Conservation (phyloP, 2,888 invertebrate genomes). For the Colletes collaris region DNA sequence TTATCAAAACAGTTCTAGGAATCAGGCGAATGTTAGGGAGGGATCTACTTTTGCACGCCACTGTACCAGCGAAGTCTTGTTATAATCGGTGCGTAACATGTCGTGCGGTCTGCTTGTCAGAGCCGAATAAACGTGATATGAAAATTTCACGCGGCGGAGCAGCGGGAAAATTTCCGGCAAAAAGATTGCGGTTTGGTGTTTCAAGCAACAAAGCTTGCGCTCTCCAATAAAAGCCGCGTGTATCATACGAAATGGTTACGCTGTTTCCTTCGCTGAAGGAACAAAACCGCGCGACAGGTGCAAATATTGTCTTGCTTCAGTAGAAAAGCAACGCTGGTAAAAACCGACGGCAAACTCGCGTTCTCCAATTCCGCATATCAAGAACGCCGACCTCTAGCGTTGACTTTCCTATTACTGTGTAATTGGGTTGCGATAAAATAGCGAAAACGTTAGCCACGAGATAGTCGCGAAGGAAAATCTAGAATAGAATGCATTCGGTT, state of each 20-base stretch:
- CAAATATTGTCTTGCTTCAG: slow-evolving; percentile 45
- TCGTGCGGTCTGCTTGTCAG: neutral
- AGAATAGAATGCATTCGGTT: no score
- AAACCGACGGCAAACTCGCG: neutral
- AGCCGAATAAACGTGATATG: slow-evolving; percentile 31
- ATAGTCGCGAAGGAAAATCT: neutral
- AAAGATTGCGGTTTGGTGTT: slow-evolving; percentile 18
- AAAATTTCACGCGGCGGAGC: slow-evolving; percentile 22
- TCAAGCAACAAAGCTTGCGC: neutral
- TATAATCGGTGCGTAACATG: neutral
- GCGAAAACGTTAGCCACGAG: neutral
- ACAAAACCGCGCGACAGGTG: slow-evolving; percentile 30
- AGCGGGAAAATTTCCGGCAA: slow-evolving; percentile 4
- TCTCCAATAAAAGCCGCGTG: slow-evolving; percentile 28
- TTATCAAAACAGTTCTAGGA: no score
- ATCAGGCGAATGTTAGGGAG: no score
- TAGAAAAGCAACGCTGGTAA: neutral
- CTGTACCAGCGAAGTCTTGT: no score
- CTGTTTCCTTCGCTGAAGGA: slow-evolving; percentile 17
- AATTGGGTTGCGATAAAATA: slow-evolving; percentile 9
- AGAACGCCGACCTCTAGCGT: neutral
- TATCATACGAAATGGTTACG: slow-evolving; percentile 14
- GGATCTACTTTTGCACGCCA: no score
- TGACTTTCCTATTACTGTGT: slow-evolving; percentile 19
- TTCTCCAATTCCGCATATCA: neutral